Percentiles rank a stretch among this genome's conserved stretches.
These are phyloP conservation scores for Chiloscyllium plagiosum DNA, from an alignment of 2,113 vertebrate species.

Conservation along the genomic window DNA sequence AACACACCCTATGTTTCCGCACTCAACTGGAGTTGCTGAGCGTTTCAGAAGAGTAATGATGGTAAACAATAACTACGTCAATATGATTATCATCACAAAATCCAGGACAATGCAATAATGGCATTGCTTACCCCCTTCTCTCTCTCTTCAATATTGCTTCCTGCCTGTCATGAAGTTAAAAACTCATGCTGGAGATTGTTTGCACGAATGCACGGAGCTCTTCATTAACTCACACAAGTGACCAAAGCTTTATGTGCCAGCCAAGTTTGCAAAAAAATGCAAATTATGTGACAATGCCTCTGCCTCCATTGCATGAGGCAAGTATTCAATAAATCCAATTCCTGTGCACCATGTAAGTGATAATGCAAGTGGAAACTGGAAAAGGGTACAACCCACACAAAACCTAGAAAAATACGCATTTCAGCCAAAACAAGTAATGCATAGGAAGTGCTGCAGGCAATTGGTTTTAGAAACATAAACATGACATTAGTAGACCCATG, in stretches of 20 bases:
- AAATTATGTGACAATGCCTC: neutral
- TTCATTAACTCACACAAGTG: neutral
- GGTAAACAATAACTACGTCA: too few relatives aligned
- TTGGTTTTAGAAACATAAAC: constrained; percentile 62
- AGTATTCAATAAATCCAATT: neutral
- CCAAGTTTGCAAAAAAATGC: neutral
- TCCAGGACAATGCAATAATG: too few relatives aligned
- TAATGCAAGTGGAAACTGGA: constrained; percentile 50
- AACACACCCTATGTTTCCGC: too few relatives aligned
- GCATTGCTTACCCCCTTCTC: neutral
- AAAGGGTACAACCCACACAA: constrained; percentile 70
- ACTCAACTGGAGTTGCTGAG: too few relatives aligned
- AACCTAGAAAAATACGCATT: constrained; percentile 64
- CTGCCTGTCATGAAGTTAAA: neutral
- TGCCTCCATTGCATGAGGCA: neutral
- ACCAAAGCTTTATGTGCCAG: neutral
- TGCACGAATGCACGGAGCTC: neutral
- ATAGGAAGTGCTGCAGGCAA: constrained; percentile 77
- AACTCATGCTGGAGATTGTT: neutral
- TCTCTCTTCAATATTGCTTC: neutral
- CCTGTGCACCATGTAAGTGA: neutral
- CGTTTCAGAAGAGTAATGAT: too few relatives aligned
- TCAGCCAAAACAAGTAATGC: constrained; percentile 73
- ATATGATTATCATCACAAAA: too few relatives aligned
- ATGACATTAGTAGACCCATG: constrained; percentile 61